Evolutionary conservation across 2,888 invertebrate species (phyloP).

Genomic region (Nycteola revayana): DNA sequence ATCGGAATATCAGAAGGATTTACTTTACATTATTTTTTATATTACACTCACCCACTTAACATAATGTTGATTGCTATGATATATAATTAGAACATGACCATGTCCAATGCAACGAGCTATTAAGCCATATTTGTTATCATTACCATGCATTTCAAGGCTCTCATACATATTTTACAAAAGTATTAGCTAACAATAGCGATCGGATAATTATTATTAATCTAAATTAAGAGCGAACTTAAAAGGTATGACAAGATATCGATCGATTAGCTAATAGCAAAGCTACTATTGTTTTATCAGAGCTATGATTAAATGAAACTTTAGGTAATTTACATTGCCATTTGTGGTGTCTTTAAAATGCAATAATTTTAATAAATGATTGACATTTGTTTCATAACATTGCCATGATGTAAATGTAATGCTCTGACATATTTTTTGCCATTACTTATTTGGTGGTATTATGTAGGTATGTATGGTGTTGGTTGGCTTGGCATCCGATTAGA

Average conservation of each 20-base stretch:
- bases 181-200: slow-evolving; percentile 40
- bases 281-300: slow-evolving; percentile 19
- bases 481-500: no score
- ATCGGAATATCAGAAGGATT: no score
- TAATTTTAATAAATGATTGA: no score
- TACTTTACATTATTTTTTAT: no score
- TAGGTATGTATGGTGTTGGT: no score
- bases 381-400: no score
- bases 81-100: slow-evolving; percentile 35
- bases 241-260: slow-evolving; percentile 49
- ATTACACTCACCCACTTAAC: slow-evolving; percentile 14
- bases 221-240: slow-evolving; percentile 46
- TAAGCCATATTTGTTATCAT: slow-evolving; percentile 17
- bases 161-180: slow-evolving; percentile 32
- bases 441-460: no score
- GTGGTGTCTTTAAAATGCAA: no score
- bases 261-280: slow-evolving; percentile 39
- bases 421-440: no score
- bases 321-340: neutral
- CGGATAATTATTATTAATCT: slow-evolving; percentile 45
- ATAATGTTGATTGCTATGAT: neutral
- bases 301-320: slow-evolving; percentile 7
- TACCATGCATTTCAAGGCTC: slow-evolving; percentile 34
- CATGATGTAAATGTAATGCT: no score
- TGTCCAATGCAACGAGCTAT: slow-evolving; percentile 24